A percentile compares a stretch with the other conserved stretches of the same genome.
phyloP scores from a whole-genome alignment of 2,888 invertebrate genomes.

The Drosophila maculinotata region DNA sequence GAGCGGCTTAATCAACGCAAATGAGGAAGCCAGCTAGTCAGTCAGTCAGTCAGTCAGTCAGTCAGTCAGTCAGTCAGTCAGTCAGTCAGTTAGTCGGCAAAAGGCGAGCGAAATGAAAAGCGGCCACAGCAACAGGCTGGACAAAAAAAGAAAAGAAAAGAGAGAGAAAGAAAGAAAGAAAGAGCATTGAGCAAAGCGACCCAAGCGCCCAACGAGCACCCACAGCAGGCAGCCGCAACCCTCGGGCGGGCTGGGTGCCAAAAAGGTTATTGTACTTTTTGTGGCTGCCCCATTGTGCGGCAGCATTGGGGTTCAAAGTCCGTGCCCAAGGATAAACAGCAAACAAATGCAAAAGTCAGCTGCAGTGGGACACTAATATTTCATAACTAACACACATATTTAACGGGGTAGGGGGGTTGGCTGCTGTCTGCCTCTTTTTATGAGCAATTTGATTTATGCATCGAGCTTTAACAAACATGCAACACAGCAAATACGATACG shows the following conservation, averaged over 20 bases:
- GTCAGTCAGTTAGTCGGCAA: slow-evolving; percentile 17
- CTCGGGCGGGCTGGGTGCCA: slow-evolving; percentile 5
- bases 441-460: slow-evolving; percentile 56
- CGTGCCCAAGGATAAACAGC: slow-evolving; percentile 48
- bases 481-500: slow-evolving; percentile 21
- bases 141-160: not conserved
- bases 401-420: too few relatives aligned
- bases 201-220: too few relatives aligned
- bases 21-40: slow-evolving; percentile 51
- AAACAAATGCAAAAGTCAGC: slow-evolving; percentile 34
- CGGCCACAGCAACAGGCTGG: slow-evolving; percentile 58
- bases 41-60: slow-evolving; percentile 19
- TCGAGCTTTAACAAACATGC: slow-evolving; percentile 37
- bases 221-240: not conserved
- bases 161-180: too few relatives aligned
- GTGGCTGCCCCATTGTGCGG: slow-evolving; percentile 28
- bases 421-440: slow-evolving; percentile 40
- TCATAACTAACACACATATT: slow-evolving; percentile 25
- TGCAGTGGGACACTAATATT: slow-evolving; percentile 48
- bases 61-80: slow-evolving; percentile 20
- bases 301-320: slow-evolving; percentile 33
- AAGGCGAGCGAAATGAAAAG: slow-evolving; percentile 25
- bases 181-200: too few relatives aligned
- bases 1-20: slow-evolving; percentile 64
- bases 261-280: slow-evolving; percentile 60